Conservation (phyloP, 2,888 invertebrate species). For the Polymixis flavicincta region DNA sequence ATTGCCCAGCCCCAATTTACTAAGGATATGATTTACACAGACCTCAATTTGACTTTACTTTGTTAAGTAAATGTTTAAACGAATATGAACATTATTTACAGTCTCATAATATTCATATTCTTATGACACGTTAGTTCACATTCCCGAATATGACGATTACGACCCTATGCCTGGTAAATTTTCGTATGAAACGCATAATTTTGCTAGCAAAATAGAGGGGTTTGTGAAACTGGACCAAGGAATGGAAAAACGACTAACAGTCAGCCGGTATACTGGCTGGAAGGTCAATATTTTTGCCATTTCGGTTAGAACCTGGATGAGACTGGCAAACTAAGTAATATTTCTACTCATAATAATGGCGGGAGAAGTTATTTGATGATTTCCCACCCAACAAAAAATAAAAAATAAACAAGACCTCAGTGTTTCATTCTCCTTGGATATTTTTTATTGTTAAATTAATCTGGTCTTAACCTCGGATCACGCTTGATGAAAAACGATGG, state of each 20-base stretch:
- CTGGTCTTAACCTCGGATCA: too few species aligned
- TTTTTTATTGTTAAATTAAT: too few species aligned
- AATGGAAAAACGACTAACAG: background rate
- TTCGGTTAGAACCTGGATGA: background rate
- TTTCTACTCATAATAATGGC: slow-evolving; percentile 97
- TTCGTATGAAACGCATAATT: background rate
- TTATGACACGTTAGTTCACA: background rate
- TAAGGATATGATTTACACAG: background rate
- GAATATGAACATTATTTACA: background rate
- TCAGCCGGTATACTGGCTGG: background rate
- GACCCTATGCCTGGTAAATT: background rate
- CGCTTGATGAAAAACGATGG: too few species aligned
- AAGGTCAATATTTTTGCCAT: background rate
- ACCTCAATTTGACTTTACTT: background rate
- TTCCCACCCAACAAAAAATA: too few species aligned
- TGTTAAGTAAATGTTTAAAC: background rate
- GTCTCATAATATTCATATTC: background rate
- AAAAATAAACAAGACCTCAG: slow-evolving; percentile 95
- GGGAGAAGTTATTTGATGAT: too few species aligned
- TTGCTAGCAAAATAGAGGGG: background rate
- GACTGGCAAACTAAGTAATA: slow-evolving; percentile 93
- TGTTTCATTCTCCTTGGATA: slow-evolving; percentile 96
- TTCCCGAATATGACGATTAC: background rate
- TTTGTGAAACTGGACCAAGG: too few species aligned
- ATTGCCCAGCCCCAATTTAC: background rate